Evolutionary conservation across 2,888 invertebrate genomes (phyloP).

Genomic region (Acanthoscelides obtectus): DNA sequence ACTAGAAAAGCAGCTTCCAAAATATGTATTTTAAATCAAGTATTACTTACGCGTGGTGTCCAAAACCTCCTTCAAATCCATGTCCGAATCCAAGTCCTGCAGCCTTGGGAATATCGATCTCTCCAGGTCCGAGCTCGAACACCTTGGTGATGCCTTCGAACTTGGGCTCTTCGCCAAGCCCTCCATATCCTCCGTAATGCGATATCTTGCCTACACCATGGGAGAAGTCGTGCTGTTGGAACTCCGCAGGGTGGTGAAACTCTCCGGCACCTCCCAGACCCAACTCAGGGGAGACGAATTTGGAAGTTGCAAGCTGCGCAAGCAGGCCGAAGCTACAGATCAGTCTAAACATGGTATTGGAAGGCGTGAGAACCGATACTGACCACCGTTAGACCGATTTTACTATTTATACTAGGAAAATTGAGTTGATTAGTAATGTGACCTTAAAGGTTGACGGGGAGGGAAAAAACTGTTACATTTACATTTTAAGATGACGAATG

Average conservation of each 20-base stretch:
- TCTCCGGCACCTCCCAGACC: background rate
- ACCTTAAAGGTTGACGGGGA: constrained; percentile 12
- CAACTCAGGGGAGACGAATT: background rate
- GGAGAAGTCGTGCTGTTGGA: background rate
- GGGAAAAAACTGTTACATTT: background rate
- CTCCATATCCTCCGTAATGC: background rate
- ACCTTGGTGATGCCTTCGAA: background rate
- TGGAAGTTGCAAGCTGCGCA: background rate
- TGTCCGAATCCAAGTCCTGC: constrained; percentile 3
- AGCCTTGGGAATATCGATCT: constrained; percentile 2
- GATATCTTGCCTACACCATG: background rate
- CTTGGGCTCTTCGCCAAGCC: background rate
- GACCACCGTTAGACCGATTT: background rate
- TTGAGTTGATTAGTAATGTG: constrained; percentile 7
- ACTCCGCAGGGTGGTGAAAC: background rate
- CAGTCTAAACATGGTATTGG: background rate
- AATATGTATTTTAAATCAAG: too few relatives aligned
- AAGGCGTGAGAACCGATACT: background rate
- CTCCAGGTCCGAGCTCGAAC: background rate
- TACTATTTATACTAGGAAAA: background rate
- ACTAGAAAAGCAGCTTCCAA: too few relatives aligned
- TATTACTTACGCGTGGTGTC: background rate
- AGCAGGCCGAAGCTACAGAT: background rate
- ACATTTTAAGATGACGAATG: background rate
- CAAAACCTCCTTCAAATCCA: constrained; percentile 6